Evolutionary conservation across 2,888 invertebrate genomes (phyloP), one percentile per base, ranked within the genome.

Genomic region (Camptogramma bilineatum): DNA sequence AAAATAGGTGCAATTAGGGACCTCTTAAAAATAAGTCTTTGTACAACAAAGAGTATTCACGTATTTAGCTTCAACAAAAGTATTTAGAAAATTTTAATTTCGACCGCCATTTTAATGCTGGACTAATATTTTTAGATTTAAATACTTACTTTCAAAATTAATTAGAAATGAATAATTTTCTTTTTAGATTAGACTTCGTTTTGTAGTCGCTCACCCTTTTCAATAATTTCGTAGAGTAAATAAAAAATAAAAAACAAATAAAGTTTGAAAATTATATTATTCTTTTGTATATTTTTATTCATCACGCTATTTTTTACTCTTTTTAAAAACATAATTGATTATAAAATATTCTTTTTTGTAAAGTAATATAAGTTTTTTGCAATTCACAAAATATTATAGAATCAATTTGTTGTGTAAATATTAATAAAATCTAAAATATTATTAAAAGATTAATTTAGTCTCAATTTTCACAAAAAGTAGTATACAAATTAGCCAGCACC

Each of bases 101-200:
- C 13, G 28, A 77, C 70, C 74, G 71, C 78, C 77, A 75, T 71
- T 58, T 67, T 72, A 55, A 66, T 71, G 66, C 71, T 78, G 76
- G 77, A 75, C 64, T 70, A 72, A 71, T 68, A 13, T 64, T 60
- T 66, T 60, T 62, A 66, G 21, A 62, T 53, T 53, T 57, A 16
- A 59, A 34, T 55, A 52, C 19, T 52, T 52, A 24, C 48, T 42
- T 46, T 28, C n/a, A 50, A 48, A 28, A 28, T 7, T 28, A 5
- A 28, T 28, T 28, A 53, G 17, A 10, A n/a, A 28, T 17, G n/a
- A n/a, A 28, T 5, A 3, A 28, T 31, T 47, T n/a, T 17, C 7
- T 42, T 59, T 34, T 55, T 66, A 66, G 65, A 39, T 61, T 69
- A 66, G 54, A 31, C 10, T 63, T 63, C 44, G 18, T 44, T 52